Evolutionary conservation across 2,113 vertebrate species (phyloP), one percentile per base, ranked within the genome.

Genomic region (Acrocephalus arundinaceus): DNA sequence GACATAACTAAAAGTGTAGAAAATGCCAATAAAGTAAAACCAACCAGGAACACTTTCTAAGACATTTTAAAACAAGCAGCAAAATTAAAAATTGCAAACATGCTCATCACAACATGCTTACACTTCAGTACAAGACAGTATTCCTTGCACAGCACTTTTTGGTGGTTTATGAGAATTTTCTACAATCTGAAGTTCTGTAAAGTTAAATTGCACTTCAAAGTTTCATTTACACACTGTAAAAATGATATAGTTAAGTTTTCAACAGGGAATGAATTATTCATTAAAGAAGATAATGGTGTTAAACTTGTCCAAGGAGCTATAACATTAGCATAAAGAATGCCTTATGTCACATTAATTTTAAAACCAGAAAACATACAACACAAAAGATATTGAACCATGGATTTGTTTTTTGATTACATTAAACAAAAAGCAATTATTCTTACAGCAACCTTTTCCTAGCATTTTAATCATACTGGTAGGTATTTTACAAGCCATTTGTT

Each of bases 241-340:
- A 98, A 98, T 98, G 97, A 97, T 98, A 96, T 96, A 97, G 95
- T 97, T 98, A 97, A 97, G 92, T 98, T 97, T 97, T 98, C 97
- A 97, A 97, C 94, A 89, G 87, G 93, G 92, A 97, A 97, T 98
- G 97, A 98, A 98, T 98, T 98, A 98, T 98, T 98, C 97, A 98
- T 98, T 98, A 97, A 97, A 96, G 83, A 93, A 97, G 97, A 98
- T 98, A 98, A 98, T 97, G 94, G 97, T 89, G 93, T 97, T 98
- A 98, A 97, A 90, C 95, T 94, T 95, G 1, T 97, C 95, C 94
- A 97, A 97, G 97, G 96, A 98, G 96, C 96, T 97, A 96, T 97
- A 98, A 98, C 80, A 98, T 98, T 98, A 98, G 96, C 97, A 97
- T 98, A 97, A 98, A 97, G 93, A 97, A 97, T 97, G 97, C 89